Percentiles rank a stretch among this genome's conserved stretches.
Conservation (phyloP, 1,140 invertebrate species). For the Teleopsis dalmanni region DNA sequence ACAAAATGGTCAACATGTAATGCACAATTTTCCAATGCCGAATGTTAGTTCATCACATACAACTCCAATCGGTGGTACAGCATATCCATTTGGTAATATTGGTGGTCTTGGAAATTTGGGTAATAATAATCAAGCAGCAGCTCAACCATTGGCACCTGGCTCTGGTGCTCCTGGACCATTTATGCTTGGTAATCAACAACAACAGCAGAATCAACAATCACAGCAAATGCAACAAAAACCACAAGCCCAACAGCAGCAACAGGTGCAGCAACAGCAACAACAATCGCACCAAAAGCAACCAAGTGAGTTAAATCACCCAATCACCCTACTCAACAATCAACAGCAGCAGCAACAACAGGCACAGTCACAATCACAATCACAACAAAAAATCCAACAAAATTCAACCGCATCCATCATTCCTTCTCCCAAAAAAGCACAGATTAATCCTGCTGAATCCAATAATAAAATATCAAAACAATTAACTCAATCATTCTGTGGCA, state of each 20-base stretch:
- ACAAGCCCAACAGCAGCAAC: conserved; percentile 53
- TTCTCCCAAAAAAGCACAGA: neutral
- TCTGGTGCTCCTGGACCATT: conserved; percentile 55
- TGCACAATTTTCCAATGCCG: conserved; percentile 39
- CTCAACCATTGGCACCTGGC: conserved; percentile 47
- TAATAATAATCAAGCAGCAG: conserved; percentile 41
- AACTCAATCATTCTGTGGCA: conserved; percentile 1
- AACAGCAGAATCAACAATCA: conserved; percentile 56
- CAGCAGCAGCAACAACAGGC: conserved; percentile 44
- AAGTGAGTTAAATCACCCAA: conserved; percentile 18
- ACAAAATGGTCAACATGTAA: conserved; percentile 48
- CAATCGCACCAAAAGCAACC: conserved; percentile 48
- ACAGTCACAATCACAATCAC: conserved; percentile 46
- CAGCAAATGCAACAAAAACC: conserved; percentile 46
- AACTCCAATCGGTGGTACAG: conserved; percentile 25
- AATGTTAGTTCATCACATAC: conserved; percentile 24
- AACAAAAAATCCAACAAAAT: conserved; percentile 1
- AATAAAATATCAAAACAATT: neutral
- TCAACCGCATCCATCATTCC: conserved; percentile 5
- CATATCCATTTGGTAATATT: conserved; percentile 38
- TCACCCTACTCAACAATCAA: conserved; percentile 4
- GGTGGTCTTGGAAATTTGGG: conserved; percentile 25
- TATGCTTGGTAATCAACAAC: conserved; percentile 41
- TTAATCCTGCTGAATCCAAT: conserved; percentile 7
- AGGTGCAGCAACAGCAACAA: conserved; percentile 55